A percentile compares a stretch with the other conserved stretches of the same genome.
Evolutionary conservation across 2,888 invertebrate species (phyloP).

Genomic region (Epirrita christyi): DNA sequence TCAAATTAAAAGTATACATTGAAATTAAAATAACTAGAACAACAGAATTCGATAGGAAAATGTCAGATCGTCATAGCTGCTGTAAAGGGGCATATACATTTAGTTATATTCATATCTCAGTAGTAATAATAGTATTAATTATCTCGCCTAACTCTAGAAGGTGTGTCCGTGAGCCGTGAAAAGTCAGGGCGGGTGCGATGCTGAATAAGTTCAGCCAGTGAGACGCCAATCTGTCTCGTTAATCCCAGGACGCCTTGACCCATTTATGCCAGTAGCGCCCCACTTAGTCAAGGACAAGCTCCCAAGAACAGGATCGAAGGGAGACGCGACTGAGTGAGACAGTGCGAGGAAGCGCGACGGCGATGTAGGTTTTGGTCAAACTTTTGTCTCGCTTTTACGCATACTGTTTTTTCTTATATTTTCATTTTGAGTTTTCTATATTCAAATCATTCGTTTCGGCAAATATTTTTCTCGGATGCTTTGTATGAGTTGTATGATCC

Average conservation of each 20-base stretch:
- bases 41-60: too few relatives aligned
- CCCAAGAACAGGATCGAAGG: conserved; percentile 26
- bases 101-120: too few relatives aligned
- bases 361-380: conserved; percentile 24
- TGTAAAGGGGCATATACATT: too few relatives aligned
- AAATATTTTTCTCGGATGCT: background rate
- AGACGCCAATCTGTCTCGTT: conserved; percentile 21
- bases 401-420: background rate
- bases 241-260: conserved; percentile 34
- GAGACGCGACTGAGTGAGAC: conserved; percentile 14
- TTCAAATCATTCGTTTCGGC: background rate
- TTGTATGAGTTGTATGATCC: background rate
- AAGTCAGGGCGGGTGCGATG: background rate
- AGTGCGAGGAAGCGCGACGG: conserved; percentile 9
- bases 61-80: too few relatives aligned
- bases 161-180: background rate
- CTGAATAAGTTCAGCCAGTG: background rate
- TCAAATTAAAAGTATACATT: too few relatives aligned
- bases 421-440: too few relatives aligned
- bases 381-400: conserved; percentile 9
- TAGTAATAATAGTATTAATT: background rate
- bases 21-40: too few relatives aligned
- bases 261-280: conserved; percentile 30
- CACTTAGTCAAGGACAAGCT: conserved; percentile 29
- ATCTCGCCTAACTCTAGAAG: background rate